Evolutionary conservation across 2,888 invertebrate species (phyloP), one percentile per base, ranked within the genome.

Genomic region (Margaritifera margaritifera): DNA sequence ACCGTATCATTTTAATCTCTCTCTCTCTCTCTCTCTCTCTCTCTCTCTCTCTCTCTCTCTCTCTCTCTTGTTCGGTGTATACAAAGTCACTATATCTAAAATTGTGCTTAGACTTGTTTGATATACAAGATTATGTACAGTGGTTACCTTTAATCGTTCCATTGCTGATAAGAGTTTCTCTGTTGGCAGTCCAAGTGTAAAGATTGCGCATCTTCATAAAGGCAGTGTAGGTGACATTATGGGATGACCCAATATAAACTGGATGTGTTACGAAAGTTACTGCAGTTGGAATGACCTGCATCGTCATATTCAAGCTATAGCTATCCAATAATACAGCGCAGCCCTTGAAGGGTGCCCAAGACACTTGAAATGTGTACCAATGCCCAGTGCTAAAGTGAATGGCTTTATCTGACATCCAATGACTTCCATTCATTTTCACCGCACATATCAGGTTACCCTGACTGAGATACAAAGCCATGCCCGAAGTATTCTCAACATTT

Each of bases 391-490:
- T 61, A 19, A 78, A 62, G 19, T 72, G n/a, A 25, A 62, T 55
- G 24, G 68, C 65, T 18, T 77, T 61, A 52, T 77, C 67, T 2
- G 73, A 69, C 20, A 73, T 68, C 78, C 78, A 80, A n/a, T 77
- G 73, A 6, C 4, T 11, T 1, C 58, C 67, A 22, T 78, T 78
- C 51, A 73, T 59, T 63, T 82, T 82, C 11, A 80, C 80, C 18
- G 79, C 72, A 66, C 79, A 81, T 2, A 68, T 71, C 6, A 82
- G 70, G 20, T 72, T 71, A 4, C 71, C 73, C 53, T 77, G 66
- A 27, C 73, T 78, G 11, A 80, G 60, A 55, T 80, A 81, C 8
- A 83, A 55, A 2, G 81, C 79, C 25, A 83, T 65, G 5, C 84
- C 84, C 24, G 72, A 75, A 25, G 67, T 59, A 18, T 69, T 61